Conservation (phyloP, 2,797 vertebrate species). For the Amblyraja radiata region DNA sequence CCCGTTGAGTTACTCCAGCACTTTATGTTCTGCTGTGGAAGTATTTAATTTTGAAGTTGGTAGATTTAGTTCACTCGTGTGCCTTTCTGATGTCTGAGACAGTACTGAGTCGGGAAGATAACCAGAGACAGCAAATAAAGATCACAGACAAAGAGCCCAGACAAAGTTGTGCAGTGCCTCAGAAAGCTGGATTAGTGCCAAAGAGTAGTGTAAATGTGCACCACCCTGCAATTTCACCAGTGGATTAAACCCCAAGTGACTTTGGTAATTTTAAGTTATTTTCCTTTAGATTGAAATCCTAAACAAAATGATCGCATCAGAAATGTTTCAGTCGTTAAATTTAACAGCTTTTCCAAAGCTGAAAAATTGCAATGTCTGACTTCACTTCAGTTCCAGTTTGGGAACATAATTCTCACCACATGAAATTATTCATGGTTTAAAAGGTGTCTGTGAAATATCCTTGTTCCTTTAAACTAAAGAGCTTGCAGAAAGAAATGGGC, state of each 20-base stretch:
- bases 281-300: neutral
- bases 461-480: neutral
- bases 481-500: neutral
- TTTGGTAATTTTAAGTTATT: neutral
- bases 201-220: neutral
- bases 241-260: neutral
- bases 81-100: neutral
- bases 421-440: constrained; percentile 25
- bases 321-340: neutral
- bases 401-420: neutral
- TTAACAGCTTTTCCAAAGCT: neutral
- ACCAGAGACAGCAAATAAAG: neutral
- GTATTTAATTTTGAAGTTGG: neutral
- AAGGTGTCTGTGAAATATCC: neutral
- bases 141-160: neutral
- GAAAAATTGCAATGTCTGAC: neutral
- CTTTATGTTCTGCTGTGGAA: no score
- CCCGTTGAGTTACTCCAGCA: no score
- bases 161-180: neutral
- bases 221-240: neutral
- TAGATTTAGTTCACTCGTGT: neutral
- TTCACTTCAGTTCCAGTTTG: constrained; percentile 4
- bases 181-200: neutral
- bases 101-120: neutral
- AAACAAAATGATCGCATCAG: neutral